Evolutionary conservation across 2,888 invertebrate genomes (phyloP).

Genomic region (Drosophila atroscutellata): DNA sequence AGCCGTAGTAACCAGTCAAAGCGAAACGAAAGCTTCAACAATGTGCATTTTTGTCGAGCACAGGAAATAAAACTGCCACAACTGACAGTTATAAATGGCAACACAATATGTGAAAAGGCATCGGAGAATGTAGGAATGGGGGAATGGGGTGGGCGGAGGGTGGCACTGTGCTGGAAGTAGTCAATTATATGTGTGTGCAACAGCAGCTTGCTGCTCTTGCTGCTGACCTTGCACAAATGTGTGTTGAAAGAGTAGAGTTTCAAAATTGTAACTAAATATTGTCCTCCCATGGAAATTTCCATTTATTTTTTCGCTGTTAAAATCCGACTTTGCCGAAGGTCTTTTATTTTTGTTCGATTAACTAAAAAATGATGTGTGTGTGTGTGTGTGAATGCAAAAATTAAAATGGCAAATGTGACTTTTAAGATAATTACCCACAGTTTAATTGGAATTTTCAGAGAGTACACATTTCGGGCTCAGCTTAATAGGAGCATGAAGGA

Average conservation of each 20-base stretch:
- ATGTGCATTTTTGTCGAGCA: constrained; percentile 11
- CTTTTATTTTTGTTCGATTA: background rate
- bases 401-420: background rate
- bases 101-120: constrained; percentile 3
- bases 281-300: constrained; percentile 33
- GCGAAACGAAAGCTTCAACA: constrained; percentile 11
- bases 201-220: constrained; percentile 24
- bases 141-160: background rate
- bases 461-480: background rate
- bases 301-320: background rate
- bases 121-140: background rate
- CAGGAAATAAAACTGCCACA: constrained; percentile 50
- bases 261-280: constrained; percentile 38
- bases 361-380: background rate
- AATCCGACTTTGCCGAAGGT: background rate
- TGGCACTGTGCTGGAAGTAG: background rate
- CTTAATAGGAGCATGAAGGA: too few species aligned
- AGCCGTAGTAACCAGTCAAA: constrained; percentile 12
- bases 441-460: background rate
- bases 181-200: constrained; percentile 9
- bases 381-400: background rate
- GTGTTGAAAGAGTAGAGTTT: constrained; percentile 16
- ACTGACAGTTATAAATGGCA: constrained; percentile 51
- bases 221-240: constrained; percentile 52
- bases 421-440: background rate